Evolutionary conservation across 2,888 invertebrate genomes (phyloP).

Genomic region (Candidula unifasciata): DNA sequence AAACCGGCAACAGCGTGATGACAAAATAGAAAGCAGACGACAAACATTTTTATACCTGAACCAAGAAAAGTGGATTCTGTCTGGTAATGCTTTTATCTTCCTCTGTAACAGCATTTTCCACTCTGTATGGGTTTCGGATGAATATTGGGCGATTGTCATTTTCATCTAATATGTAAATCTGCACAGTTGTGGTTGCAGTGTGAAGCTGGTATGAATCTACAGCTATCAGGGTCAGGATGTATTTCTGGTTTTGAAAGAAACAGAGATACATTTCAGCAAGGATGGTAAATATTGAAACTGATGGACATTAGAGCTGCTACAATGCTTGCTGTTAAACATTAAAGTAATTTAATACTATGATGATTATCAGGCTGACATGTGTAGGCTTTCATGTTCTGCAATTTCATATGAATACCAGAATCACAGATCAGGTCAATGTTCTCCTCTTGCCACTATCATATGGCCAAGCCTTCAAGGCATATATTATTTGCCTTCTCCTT

Average conservation of each 20-base stretch:
- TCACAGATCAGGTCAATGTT: too few species aligned
- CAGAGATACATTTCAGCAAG: not conserved
- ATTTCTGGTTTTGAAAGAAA: constrained; percentile 29
- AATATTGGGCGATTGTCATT: constrained; percentile 99
- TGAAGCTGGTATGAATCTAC: constrained; percentile 89
- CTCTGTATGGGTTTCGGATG: constrained; percentile 79
- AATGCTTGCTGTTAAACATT: too few species aligned
- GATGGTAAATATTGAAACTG: not conserved
- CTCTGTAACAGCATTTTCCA: constrained; percentile 64
- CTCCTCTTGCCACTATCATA: too few species aligned
- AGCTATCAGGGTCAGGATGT: constrained; percentile 79
- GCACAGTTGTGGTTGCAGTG: constrained; percentile 80
- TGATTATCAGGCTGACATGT: too few species aligned
- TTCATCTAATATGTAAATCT: constrained; percentile 85
- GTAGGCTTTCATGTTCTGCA: too few species aligned
- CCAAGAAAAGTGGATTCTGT: constrained; percentile 21
- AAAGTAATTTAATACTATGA: too few species aligned
- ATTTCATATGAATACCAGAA: too few species aligned
- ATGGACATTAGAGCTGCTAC: not conserved
- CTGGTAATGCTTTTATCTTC: constrained; percentile 43
- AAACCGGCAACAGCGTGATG: too few species aligned
- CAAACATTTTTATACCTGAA: constrained; percentile 4
- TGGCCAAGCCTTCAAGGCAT: too few species aligned
- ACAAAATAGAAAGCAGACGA: too few species aligned
- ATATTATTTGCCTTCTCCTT: too few species aligned